Base-by-base conservation (phyloP, 2,113 vertebrate genomes). In the Tympanuchus pallidicinctus region DNA sequence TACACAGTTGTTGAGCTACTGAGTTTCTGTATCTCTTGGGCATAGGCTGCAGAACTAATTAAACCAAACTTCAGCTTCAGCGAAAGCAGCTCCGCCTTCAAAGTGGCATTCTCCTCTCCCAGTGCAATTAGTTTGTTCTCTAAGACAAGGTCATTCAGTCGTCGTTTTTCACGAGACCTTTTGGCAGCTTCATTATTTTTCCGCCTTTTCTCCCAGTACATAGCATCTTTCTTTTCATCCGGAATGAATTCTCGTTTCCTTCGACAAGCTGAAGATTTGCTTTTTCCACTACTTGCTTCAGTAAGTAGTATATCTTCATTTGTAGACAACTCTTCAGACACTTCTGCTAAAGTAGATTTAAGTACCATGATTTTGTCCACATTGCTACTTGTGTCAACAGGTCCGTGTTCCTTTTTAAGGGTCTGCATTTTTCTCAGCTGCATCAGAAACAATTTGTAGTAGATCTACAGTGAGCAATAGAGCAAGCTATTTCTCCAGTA, bases 111-210 rank as follows among this genome's bases (percentile, higher is more conserved):
- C 88, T 99, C 99, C 88, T 99, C 98, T 42, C 99, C 99, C 22
- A 99, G 97, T 3, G 98, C 99, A 95, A 99, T 98, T 77, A 99
- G 97, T 96, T 99, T 99, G 98, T 98, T 99, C 98, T 99, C 99
- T 22, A 99, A 97, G 89, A 99, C 99, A 98, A 99, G 98, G 97
- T 99, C 99, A 19, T 99, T 99, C 57, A 99, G 97, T 13, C 99
- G 97, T 3, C 99, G 97, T 91, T 99, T 99, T 97, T 99, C 99
- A 74, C 99, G 98, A 4, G 99, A 99, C 72, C 99, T 98, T 88
- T 99, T 99, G 74, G 99, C 99, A 3, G 99, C 99, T 93, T 99
- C 99, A 2, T 99, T 99, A 97, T 99, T 99, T 91, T 99, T 99
- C 76, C 99, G 96, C 36, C 99, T 97, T 83, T 99, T 98, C 92